Evolutionary conservation across 2,113 vertebrate species (phyloP), one percentile per base, ranked within the genome.

Genomic region (Columba janthina): DNA sequence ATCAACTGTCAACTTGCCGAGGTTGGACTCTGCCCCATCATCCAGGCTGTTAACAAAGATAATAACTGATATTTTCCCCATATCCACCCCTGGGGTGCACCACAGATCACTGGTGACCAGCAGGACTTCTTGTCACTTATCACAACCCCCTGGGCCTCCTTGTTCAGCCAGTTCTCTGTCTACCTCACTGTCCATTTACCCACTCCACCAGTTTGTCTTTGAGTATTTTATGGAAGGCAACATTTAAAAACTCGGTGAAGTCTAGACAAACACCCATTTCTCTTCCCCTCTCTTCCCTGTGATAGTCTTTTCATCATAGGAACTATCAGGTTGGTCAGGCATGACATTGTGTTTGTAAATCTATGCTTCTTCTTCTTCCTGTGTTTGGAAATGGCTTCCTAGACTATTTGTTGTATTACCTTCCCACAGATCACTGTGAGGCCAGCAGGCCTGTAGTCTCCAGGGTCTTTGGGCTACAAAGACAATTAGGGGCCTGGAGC

Each of bases 71-170:
- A 17, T 9, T 67, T 32, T 19, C 6, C 3, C 19, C 17, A 2
- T 32, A 14, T 12, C 1, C 2, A n/a, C 8, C 25, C 9, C 7
- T 24, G 22, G 16, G 4, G 8, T 38, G 7, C 60, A 62, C 10
- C 14, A 42, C 28, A 54, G 44, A 15, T 38, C 38, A 38, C 16
- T 60, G 64, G 11, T 34, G 26, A 54, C 19, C 28, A 85, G 54
- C 31, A 32, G 31, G 10, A 34, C 12, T 40, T 81, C n/a, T 15
- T 50, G 22, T 12, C 16, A 38, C 29, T 81, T 12, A 3, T 48
- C 50, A 38, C 12, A 42, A 12, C 5, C 3, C 11, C 29, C 34
- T 34, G 26, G 44, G 18, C 18, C 11, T 2, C 2, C 21, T 20
- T 29, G 15, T 64, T 78, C 26, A 24, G 36, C 29, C 20, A 31